phyloP scores from a whole-genome alignment of 1,140 invertebrate genomes.

The Pseudomyrmex sp. region DNA sequence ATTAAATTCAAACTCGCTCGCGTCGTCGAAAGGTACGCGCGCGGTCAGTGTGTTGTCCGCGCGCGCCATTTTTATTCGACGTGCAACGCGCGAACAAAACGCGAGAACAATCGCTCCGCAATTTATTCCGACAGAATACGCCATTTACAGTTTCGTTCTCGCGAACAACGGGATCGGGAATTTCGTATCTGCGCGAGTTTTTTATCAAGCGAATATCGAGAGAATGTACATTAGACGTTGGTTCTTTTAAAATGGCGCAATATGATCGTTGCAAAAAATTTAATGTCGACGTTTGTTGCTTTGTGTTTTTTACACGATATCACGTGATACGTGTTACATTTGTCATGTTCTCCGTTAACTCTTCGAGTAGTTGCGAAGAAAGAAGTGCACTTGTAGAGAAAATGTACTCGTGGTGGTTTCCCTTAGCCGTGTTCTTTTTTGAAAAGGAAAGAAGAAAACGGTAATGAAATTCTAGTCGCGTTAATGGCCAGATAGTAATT shows the following conservation, averaged over 20 bases:
- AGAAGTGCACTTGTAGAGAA: too few relatives aligned
- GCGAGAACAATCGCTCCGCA: slow-evolving; percentile 27
- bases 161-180: neutral
- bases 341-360: neutral
- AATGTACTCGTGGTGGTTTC: neutral
- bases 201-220: slow-evolving; percentile 7
- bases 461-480: slow-evolving; percentile 61
- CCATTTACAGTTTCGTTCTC: slow-evolving; percentile 23
- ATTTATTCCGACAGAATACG: slow-evolving; percentile 36
- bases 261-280: neutral
- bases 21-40: slow-evolving; percentile 7
- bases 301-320: neutral
- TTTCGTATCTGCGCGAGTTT: slow-evolving; percentile 4
- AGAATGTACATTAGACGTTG: neutral
- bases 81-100: slow-evolving; percentile 32
- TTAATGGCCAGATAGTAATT: slow-evolving; percentile 60
- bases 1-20: slow-evolving; percentile 53
- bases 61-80: slow-evolving; percentile 34
- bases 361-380: too few relatives aligned
- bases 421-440: neutral
- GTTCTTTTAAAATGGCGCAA: neutral
- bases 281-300: neutral
- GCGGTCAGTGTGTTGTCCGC: slow-evolving; percentile 20
- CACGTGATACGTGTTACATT: neutral
- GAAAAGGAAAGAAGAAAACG: neutral